Evolutionary conservation across 2,888 invertebrate species (phyloP).

Genomic region (Thysanoteuthis rhombus): DNA sequence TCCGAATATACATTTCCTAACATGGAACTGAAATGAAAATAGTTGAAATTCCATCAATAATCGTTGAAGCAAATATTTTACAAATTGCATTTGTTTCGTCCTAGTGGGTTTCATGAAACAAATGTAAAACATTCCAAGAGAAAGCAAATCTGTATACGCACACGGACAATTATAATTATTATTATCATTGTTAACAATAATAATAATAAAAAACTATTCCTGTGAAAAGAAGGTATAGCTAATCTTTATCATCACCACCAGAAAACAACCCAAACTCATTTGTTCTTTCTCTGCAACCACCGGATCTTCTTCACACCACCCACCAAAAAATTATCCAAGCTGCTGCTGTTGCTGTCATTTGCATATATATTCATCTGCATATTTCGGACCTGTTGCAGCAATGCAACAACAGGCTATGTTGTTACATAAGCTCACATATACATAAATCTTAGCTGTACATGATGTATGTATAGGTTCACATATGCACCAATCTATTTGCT

Average conservation of each 20-base stretch:
- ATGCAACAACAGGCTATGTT: not conserved
- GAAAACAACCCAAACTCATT: not conserved
- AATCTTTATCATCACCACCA: not conserved
- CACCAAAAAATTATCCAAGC: not conserved
- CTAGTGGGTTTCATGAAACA: not conserved
- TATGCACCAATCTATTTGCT: not conserved
- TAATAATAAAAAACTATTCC: not conserved
- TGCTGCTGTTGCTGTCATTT: not conserved
- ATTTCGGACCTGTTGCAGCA: not conserved
- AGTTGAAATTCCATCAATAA: not conserved
- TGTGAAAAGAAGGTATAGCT: not conserved
- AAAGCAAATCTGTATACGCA: not conserved
- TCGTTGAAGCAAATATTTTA: not conserved
- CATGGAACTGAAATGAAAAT: too few relatives aligned
- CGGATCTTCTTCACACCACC: not conserved
- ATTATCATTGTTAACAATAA: not conserved
- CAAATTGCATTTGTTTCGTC: not conserved
- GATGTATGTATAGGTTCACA: not conserved
- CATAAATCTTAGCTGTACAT: not conserved
- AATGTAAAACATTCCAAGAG: constrained; percentile 16
- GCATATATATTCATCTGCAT: not conserved
- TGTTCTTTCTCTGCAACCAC: not conserved
- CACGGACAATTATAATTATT: not conserved
- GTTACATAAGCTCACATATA: not conserved
- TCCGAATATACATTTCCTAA: too few relatives aligned